Percentiles rank a stretch among this genome's conserved stretches.
phyloP scores from a whole-genome alignment of 2,113 vertebrate genomes.

The Centropus unirufus region DNA sequence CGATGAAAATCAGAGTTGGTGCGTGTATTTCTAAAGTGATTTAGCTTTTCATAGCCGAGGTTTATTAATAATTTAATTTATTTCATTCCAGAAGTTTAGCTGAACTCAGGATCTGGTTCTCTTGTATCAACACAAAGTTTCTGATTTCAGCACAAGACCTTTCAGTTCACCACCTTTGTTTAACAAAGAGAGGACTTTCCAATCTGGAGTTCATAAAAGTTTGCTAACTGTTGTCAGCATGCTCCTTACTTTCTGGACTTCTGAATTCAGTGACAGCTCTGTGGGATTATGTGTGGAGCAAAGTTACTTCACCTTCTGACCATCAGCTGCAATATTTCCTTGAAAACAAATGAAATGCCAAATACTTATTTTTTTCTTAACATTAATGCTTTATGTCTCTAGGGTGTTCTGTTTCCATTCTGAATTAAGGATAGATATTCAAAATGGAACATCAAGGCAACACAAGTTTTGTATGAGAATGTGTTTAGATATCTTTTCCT shows the following conservation, averaged over 20 bases:
- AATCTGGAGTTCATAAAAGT: not conserved
- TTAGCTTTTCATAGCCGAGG: not conserved
- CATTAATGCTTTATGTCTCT: not conserved
- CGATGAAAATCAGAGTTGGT: not conserved
- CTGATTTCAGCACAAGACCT: not conserved
- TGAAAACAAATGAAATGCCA: not conserved
- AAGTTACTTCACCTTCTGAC: not conserved
- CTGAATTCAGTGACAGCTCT: not conserved
- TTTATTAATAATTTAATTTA: too few relatives aligned
- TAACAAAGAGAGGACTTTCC: not conserved
- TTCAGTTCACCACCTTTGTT: not conserved
- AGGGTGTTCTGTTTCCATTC: not conserved
- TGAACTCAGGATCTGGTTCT: not conserved
- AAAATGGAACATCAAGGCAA: not conserved
- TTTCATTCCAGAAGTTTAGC: too few relatives aligned
- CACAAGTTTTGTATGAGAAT: not conserved
- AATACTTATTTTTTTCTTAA: not conserved
- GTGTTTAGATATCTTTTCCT: not conserved
- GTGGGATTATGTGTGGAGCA: not conserved
- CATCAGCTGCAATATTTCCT: not conserved
- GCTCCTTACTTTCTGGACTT: not conserved
- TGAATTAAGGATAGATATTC: not conserved
- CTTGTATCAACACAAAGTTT: not conserved
- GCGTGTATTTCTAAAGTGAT: not conserved
- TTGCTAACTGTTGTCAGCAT: not conserved